Evolutionary conservation across 2,113 vertebrate species (phyloP), one percentile per base, ranked within the genome.

Genomic region (Campylorhamphus procurvoides): DNA sequence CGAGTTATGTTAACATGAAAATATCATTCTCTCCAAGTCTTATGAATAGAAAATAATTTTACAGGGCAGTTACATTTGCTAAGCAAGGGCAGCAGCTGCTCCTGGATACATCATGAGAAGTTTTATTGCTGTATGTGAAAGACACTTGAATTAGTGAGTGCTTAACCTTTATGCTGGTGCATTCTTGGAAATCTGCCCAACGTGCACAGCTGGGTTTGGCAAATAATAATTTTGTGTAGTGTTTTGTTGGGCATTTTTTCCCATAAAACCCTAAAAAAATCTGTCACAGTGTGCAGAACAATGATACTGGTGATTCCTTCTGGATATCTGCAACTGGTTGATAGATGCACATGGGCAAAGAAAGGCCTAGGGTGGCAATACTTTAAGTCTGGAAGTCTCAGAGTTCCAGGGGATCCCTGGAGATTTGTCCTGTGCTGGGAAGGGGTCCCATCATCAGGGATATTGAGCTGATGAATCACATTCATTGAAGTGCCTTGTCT

Each of bases 31-130:
- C 72, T 76, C 37, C 49, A 40, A 49, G 68, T 59, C 68, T 94
- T 50, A 25, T 55, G 89, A 94, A 92, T 69, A 94, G 91, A 74
- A 96, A 91, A 90, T 84, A 56, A 92, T 86, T 95, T 86, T 78
- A 81, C 79, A 52, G 81, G 68, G 67, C 23, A 40, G 75, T 66
- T 89, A 44, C 2, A 3, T 90, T 90, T 73, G 60, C 47, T 44
- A 75, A 86, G 76, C 76, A 80, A 83, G 64, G 66, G 58, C 84
- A 90, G 83, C 84, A 90, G 76, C 79, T 96, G 93, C 75, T 90
- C 60, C 40, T 91, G 85, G 85, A 62, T 68, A 78, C 39, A 66
- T 56, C 68, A 58, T 50, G 56, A 86, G 39, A 73, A n/a, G n/a
- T 80, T 84, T 76, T 89, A 77, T 79, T 72, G 16, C 86, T 76